Evolutionary conservation across 2,113 vertebrate genomes (phyloP), one percentile per base, ranked within the genome.

Genomic region (Eonycteris spelaea): DNA sequence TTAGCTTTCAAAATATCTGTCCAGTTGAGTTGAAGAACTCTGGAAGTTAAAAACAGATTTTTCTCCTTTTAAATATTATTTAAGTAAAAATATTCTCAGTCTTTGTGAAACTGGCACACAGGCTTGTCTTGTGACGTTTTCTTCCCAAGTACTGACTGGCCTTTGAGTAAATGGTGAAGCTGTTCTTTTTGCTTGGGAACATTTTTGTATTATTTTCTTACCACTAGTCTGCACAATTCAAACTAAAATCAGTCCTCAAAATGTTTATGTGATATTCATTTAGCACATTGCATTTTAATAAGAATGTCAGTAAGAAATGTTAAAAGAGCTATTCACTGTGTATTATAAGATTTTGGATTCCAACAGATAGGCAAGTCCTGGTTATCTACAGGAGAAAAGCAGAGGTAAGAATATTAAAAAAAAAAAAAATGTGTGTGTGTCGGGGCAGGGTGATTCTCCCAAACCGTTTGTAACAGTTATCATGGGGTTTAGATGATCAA

Each of bases 1-100:
- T 73, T 91, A 14, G 43, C 61, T 85, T 77, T 79, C 73, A 91
- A 82, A 71, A 74, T 84, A 30, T 12, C 26, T 77, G 94, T 96
- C 28, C 15, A 24, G 35, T 80, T 95, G 55, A 33, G 51, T 59
- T 92, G 53, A 75, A 87, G 16, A 65, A 13, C 33, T 43, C 13
- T 57, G 26, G 35, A 7, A 28, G 26, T 80, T 70, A 67, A 82
- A 86, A 90, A 28, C 14, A 53, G 2, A 28, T 45, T 86, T 85
- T 55, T 93, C 43, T 90, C 24, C 6, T 93, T 74, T 43, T 83
- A 24, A 63, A 16, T 24, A 19, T 63, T 53, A 48, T 35, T 95
- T 89, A 61, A 40, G 15, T n/a, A 57, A 88, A 86, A n/a, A 33
- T 18, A 21, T 28, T 21, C 33, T 82, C 2, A 48, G 51, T 59